These are phyloP conservation scores for Neoniphon sammara DNA, from an alignment of 2,797 vertebrate species.

Conservation along the genomic window DNA sequence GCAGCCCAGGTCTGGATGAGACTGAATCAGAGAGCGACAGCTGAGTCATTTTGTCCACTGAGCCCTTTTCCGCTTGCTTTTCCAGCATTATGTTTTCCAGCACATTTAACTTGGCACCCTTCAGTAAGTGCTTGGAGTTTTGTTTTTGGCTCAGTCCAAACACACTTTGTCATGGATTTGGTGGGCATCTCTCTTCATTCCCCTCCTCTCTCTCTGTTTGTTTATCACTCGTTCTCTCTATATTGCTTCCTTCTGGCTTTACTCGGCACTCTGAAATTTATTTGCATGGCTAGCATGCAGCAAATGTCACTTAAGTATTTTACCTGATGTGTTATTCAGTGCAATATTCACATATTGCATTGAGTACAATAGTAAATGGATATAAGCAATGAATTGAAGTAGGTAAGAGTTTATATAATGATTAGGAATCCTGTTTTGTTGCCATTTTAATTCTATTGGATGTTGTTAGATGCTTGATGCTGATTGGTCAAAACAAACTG, in stretches of 20 bases:
- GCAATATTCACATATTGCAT: not conserved
- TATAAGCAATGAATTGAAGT: no score
- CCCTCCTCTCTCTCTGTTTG: not conserved
- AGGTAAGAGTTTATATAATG: no score
- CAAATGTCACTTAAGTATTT: not conserved
- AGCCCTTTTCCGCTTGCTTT: slow-evolving; percentile 45
- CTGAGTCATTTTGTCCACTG: slow-evolving; percentile 47
- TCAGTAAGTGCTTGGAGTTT: not conserved
- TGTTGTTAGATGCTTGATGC: no score
- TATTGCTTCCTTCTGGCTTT: not conserved
- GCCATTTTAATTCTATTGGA: no score
- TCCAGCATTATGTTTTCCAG: slow-evolving; percentile 27
- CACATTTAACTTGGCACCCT: slow-evolving; percentile 11
- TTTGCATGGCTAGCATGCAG: not conserved
- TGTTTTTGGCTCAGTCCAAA: not conserved
- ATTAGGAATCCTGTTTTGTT: no score
- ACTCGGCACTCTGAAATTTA: not conserved
- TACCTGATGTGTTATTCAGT: not conserved
- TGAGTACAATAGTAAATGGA: not conserved
- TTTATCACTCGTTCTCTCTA: not conserved
- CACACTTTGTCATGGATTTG: not conserved
- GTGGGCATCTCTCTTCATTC: not conserved
- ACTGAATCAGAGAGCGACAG: slow-evolving; percentile 1
- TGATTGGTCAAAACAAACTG: no score
- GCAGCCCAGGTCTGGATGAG: slow-evolving; percentile 21